Conservation (phyloP, 2,113 vertebrate genomes). For the Pipra filicauda region DNA sequence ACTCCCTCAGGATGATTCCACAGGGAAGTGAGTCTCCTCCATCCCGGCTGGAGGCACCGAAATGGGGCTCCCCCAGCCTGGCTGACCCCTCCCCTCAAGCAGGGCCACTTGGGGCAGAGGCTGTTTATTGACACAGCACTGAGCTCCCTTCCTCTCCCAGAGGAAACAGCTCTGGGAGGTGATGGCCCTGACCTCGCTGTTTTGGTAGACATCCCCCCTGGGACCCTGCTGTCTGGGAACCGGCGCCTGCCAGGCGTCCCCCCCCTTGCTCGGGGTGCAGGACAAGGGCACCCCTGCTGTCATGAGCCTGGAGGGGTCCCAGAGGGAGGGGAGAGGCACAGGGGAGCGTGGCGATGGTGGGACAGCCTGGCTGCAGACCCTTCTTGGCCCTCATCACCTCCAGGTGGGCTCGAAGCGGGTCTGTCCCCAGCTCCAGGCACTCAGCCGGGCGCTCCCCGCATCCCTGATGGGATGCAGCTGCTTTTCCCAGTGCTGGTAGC, state of each 20-base stretch:
- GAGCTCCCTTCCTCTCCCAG: slow-evolving; percentile 5
- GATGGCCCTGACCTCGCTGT: not conserved
- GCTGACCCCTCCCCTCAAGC: not conserved
- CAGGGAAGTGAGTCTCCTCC: not conserved
- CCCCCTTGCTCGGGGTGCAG: accelerated
- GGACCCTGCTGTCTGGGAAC: not conserved
- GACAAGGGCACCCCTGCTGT: not conserved
- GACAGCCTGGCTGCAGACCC: not conserved
- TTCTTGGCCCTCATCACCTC: not conserved
- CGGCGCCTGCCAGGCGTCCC: accelerated
- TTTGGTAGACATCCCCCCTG: not conserved
- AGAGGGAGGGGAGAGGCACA: not conserved
- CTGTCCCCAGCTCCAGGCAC: not conserved
- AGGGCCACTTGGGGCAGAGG: not conserved
- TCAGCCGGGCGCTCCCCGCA: not conserved
- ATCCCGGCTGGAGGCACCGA: not conserved
- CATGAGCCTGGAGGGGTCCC: not conserved
- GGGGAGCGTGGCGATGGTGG: accelerated
- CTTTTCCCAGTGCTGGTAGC: slow-evolving; percentile 22
- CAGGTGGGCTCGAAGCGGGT: not conserved
- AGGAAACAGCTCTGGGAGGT: not conserved
- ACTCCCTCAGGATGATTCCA: not conserved
- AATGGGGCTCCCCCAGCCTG: not conserved
- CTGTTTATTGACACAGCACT: not conserved
- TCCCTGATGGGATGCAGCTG: slow-evolving; percentile 30